Evolutionary conservation across 2,888 invertebrate genomes (phyloP).

Genomic region (Parnassius smintheus): DNA sequence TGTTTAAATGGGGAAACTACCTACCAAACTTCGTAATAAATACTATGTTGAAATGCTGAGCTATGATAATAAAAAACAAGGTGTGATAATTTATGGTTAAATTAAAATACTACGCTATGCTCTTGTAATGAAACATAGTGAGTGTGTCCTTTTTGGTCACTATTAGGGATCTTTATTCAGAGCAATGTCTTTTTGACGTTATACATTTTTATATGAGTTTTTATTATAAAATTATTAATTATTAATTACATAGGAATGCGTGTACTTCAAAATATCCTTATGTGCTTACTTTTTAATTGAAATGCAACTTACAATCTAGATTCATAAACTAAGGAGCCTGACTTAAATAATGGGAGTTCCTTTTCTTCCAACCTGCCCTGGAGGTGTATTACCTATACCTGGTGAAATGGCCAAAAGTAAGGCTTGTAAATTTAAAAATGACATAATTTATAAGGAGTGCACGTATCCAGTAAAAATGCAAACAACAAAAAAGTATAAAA

Average conservation of each 20-base stretch:
- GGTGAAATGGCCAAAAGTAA: constrained; percentile 25
- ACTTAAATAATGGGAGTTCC: constrained; percentile 33
- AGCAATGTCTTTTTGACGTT: not conserved
- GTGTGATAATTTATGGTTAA: too few relatives aligned
- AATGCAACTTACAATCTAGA: not conserved
- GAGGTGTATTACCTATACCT: not conserved
- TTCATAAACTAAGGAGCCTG: not conserved
- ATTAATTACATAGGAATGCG: not conserved
- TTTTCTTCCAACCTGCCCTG: constrained; percentile 27
- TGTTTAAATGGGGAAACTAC: too few relatives aligned
- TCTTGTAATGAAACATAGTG: too few relatives aligned
- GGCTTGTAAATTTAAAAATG: constrained; percentile 28
- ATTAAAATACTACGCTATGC: too few relatives aligned
- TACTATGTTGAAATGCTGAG: too few relatives aligned
- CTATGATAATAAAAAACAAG: too few relatives aligned
- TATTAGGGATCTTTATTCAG: too few relatives aligned
- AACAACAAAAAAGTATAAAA: constrained; percentile 27
- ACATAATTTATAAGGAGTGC: constrained; percentile 57
- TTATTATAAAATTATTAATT: not conserved
- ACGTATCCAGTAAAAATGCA: constrained; percentile 39
- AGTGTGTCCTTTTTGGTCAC: too few relatives aligned
- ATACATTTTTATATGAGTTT: not conserved
- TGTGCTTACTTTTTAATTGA: not conserved
- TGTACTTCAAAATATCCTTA: not conserved
- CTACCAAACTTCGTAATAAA: too few relatives aligned